Evolutionary conservation across 1,140 invertebrate species (phyloP).

Genomic region (Drosophila arizonae): DNA sequence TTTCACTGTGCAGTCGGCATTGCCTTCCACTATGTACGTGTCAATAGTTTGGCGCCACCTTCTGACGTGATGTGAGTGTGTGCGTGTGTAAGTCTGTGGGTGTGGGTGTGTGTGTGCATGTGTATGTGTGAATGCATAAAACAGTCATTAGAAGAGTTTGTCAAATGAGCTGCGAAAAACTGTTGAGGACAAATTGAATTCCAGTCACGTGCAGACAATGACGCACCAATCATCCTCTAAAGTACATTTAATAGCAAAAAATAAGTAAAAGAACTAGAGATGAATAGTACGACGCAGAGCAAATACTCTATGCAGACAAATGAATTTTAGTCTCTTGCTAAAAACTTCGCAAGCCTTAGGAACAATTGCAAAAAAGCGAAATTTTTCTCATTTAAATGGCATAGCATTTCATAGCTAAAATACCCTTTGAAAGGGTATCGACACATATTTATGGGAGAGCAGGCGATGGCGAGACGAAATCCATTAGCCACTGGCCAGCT

Average conservation of each 20-base stretch:
- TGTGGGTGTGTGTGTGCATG: no score
- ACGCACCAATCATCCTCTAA: constrained; percentile 65
- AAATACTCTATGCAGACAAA: background rate
- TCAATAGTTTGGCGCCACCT: constrained; percentile 28
- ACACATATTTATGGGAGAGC: background rate
- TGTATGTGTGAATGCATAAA: constrained; percentile 45
- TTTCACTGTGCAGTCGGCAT: constrained; percentile 20
- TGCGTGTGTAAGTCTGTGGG: background rate
- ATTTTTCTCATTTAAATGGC: no score
- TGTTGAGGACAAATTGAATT: constrained; percentile 55
- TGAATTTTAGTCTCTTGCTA: background rate
- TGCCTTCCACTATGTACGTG: background rate
- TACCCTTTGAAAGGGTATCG: background rate
- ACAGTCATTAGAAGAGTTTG: constrained; percentile 61
- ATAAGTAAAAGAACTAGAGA: constrained; percentile 15
- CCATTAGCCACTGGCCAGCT: constrained; percentile 55
- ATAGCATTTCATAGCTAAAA: no score
- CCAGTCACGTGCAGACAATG: constrained; percentile 64
- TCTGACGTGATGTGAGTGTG: constrained; percentile 11
- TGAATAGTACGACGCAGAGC: background rate
- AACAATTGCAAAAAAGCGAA: no score
- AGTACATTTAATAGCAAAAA: constrained; percentile 12
- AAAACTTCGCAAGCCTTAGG: no score
- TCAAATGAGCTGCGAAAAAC: constrained; percentile 56
- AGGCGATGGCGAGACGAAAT: background rate